phyloP scores from a whole-genome alignment of 2,113 vertebrate species.

The Chelonoidis abingdonii region DNA sequence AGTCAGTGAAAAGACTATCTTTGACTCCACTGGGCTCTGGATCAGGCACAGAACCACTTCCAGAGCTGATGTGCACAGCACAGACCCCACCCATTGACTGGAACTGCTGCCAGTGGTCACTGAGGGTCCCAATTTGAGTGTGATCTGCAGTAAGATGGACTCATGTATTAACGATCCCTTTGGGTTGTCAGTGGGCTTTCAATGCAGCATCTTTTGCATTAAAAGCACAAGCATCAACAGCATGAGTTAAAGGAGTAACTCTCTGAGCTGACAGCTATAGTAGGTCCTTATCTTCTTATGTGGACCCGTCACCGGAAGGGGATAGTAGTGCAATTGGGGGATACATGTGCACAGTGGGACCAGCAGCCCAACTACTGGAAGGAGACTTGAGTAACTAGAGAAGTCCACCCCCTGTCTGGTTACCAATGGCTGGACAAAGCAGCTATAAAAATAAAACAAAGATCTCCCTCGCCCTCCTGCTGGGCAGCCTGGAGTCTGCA shows the following conservation, averaged over 20 bases:
- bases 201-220: not conserved
- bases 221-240: not conserved
- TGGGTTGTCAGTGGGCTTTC: not conserved
- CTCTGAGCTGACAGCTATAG: not conserved
- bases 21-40: not conserved
- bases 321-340: not conserved
- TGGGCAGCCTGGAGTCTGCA: not conserved
- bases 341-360: not conserved
- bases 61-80: not conserved
- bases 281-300: not conserved
- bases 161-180: not conserved
- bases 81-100: not conserved
- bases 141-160: not conserved
- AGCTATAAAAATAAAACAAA: not conserved
- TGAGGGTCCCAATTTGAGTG: not conserved
- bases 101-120: not conserved
- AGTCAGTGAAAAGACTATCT: not conserved
- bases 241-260: not conserved
- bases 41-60: not conserved
- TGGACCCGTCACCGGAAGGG: not conserved
- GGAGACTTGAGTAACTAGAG: not conserved
- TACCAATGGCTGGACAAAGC: rapidly evolving
- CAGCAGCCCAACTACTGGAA: not conserved
- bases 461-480: not conserved
- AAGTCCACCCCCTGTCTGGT: not conserved